Evolutionary conservation across 2,113 vertebrate genomes (phyloP), one percentile per base, ranked within the genome.

Genomic region (mouse (Mus musculus)): DNA sequence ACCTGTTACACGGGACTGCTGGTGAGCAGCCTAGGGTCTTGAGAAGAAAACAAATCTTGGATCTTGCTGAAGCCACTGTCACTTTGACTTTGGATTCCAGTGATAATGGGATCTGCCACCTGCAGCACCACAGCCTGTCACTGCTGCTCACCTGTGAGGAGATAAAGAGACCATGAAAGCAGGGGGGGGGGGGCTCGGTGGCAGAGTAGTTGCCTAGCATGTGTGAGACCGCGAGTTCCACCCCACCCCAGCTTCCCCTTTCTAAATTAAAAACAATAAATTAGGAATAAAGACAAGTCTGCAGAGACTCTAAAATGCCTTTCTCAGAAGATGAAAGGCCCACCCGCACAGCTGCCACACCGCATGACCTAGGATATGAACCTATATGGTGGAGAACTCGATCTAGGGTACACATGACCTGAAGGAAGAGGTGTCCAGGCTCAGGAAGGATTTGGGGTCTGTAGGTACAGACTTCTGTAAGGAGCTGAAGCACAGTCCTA

Each of bases 401-500:
- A 22, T 33, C 26, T 75, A 80, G 92, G n/a, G 9, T 39, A n/a
- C 36, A 1, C 0, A 20, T n/a, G 16, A 42, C 7, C 33, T 17
- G 12, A 20, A n/a, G 71, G 71, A 7, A 54, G 80, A 59, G 63
- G 28, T 6, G 6, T 56, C 42, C 30, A 46, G 26, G 20, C 9
- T 14, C 52, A 42, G 52, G 26, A 46, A 16, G 39, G 72, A 22
- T 1, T 30, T 7, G 3, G 13, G 46, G n/a, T 19, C 39, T 76
- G 12, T 63, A 22, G 61, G 9, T 33, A 1, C 52, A 46, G 42
- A 61, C 54, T 54, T 77, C 65, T 89, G 13, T 20, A 88, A 89
- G 87, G 33, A 94, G 22, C 8, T 82, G 52, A 95, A 94, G n/a
- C 56, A 71, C 42, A 56, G 36, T 46, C 22, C 76, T 33, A 90